These are phyloP conservation scores for Salmo trutta DNA, from an alignment of 2,797 vertebrate genomes.

Conservation along the genomic window DNA sequence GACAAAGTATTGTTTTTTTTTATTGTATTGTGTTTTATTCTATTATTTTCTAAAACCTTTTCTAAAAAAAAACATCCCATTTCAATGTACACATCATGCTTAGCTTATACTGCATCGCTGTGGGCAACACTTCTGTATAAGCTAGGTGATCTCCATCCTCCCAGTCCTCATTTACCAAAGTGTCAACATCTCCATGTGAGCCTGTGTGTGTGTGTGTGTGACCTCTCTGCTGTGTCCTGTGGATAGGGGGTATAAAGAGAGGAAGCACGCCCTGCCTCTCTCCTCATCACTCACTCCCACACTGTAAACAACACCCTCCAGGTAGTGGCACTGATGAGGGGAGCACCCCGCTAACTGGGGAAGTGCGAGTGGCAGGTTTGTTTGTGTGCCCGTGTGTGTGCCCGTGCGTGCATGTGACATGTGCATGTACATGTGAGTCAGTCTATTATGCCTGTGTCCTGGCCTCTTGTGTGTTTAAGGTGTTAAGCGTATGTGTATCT, in stretches of 20 bases:
- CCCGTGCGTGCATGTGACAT: not conserved
- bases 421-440: not conserved
- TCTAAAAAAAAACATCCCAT: too few relatives aligned
- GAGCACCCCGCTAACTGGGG: slow-evolving; percentile 22
- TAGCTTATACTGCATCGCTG: not conserved
- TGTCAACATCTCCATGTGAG: slow-evolving; percentile 1
- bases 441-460: not conserved
- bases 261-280: slow-evolving; percentile 33
- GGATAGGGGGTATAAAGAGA: slow-evolving; percentile 27
- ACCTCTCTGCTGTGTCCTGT: slow-evolving; percentile 38
- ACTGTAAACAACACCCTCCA: slow-evolving; percentile 64
- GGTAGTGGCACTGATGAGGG: slow-evolving; percentile 44
- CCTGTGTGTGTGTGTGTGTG: slow-evolving; percentile 21
- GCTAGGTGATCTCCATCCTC: not conserved
- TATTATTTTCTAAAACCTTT: not conserved
- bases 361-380: slow-evolving; percentile 21
- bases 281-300: slow-evolving; percentile 60
- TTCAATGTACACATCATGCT: not conserved
- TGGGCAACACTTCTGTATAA: not conserved
- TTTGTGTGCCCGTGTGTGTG: slow-evolving; percentile 1
- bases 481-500: not conserved
- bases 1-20: not conserved
- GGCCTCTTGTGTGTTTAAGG: not conserved
- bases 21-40: not conserved
- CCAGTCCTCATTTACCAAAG: not conserved